Evolutionary conservation across 2,888 invertebrate genomes (phyloP), one percentile per base, ranked within the genome.

Genomic region (Clusia tigrina): DNA sequence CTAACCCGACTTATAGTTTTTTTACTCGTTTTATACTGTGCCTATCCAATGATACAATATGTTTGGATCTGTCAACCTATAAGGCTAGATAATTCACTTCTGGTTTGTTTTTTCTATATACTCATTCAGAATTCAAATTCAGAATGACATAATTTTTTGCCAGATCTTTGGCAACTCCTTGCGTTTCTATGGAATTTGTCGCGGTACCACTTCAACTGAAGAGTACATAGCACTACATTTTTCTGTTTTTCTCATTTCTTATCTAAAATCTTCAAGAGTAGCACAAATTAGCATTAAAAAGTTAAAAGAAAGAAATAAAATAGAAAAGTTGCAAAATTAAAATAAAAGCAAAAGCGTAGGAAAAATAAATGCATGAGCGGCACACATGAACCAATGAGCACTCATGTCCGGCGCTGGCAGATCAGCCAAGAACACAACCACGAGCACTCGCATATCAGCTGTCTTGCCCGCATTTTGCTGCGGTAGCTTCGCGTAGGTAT

Each of bases 241-340:
- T n/a, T n/a, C 32, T 32, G 12, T 32, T 32, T 32, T 6, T 32
- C 32, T 32, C 32, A 32, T 32, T 32, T 32, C 6, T 32, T 32
- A 32, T 32, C 32, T 32, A 32, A 32, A 32, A 32, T 32, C 32
- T 32, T 9, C 6, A 32, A 32, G 32, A 9, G 32, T 12, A n/a
- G n/a, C n/a, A n/a, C 12, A 32, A 32, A 32, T 12, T 22, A 48
- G 20, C n/a, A 32, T 32, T 9, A 32, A 46, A 18, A 6, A 48
- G 23, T 2, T 32, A 55, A 37, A 2, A 1, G 32, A 2, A 52
- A 59, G 46, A 58, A 46, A 48, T 38, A 24, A 46, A 23, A 58
- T 22, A 48, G 15, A 48, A 48, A 25, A 23, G 18, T 5, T 42
- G 37, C 51, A n/a, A 5, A n/a, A 18, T 12, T 54, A 48, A 37